Percentiles rank a stretch among this genome's conserved stretches.
Evolutionary conservation across 2,888 invertebrate species (phyloP).

Genomic region (Drosophila gaucha): DNA sequence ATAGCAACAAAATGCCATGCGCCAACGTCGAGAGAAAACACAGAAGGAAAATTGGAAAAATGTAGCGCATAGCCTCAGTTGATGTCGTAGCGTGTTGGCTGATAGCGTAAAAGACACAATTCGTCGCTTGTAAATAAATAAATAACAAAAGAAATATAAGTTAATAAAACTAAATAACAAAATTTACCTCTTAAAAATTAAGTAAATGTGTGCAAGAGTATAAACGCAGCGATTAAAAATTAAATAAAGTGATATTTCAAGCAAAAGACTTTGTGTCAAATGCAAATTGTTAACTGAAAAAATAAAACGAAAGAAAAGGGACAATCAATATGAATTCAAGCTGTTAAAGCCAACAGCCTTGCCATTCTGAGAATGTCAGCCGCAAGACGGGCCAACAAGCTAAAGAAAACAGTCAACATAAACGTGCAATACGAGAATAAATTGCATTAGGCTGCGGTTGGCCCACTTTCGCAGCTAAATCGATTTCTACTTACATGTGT

Average conservation of each 20-base stretch:
- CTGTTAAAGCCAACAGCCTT: conserved; percentile 36
- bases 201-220: conserved; percentile 8
- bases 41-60: conserved; percentile 56
- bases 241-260: conserved; percentile 5
- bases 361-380: conserved; percentile 23
- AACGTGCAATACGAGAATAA: conserved; percentile 25
- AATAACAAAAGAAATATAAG: conserved; percentile 20
- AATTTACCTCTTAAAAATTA: neutral
- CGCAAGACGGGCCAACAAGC: conserved; percentile 4
- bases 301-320: neutral
- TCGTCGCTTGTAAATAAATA: conserved; percentile 19
- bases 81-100: conserved; percentile 73
- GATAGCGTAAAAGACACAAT: conserved; percentile 50
- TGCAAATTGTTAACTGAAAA: conserved; percentile 1
- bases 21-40: conserved; percentile 44
- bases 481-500: conserved; percentile 58
- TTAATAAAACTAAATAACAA: conserved; percentile 1
- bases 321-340: conserved; percentile 50
- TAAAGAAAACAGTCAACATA: conserved; percentile 28
- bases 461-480: conserved; percentile 55
- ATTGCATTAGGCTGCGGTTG: conserved; percentile 47
- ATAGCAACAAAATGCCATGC: conserved; percentile 40
- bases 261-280: conserved; percentile 7
- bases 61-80: conserved; percentile 61
- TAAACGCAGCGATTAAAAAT: conserved; percentile 6